Conservation (phyloP, 2,888 invertebrate genomes). For the Pristionchus entomophagus region DNA sequence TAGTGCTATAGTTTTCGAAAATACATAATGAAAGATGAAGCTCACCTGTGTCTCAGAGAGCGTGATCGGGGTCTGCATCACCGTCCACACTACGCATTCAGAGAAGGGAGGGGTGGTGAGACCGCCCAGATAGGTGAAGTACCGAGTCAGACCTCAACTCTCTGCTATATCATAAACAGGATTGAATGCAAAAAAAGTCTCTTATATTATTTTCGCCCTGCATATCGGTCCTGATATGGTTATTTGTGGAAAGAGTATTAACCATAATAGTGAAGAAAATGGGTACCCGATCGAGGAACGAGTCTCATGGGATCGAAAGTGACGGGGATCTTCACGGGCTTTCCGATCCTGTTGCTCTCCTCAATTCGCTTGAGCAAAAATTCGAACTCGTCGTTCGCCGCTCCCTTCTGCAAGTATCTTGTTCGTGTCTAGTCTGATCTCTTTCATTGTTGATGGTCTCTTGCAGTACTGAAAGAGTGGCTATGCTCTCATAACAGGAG, state of each 20-base stretch:
- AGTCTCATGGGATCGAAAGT: conserved; percentile 41
- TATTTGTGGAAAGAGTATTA: too few species aligned
- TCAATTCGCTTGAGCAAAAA: conserved; percentile 59
- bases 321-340: not conserved
- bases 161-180: too few species aligned
- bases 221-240: too few species aligned
- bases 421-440: not conserved
- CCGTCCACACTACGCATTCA: conserved; percentile 77
- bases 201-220: too few species aligned
- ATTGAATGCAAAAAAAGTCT: too few species aligned
- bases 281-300: conserved; percentile 24
- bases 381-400: conserved; percentile 58
- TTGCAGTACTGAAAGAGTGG: not conserved
- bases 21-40: not conserved
- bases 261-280: too few species aligned
- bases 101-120: conserved; percentile 76
- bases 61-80: conserved; percentile 75
- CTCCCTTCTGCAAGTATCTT: conserved; percentile 58
- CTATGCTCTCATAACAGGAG: not conserved
- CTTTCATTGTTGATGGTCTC: not conserved
- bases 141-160: conserved; percentile 62
- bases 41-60: conserved; percentile 69
- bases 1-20: too few species aligned
- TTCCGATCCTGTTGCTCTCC: not conserved
- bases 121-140: conserved; percentile 77